A percentile compares a stretch with the other conserved stretches of the same genome.
Conservation (phyloP, 2,797 vertebrate genomes). For the Protonibea diacanthus region DNA sequence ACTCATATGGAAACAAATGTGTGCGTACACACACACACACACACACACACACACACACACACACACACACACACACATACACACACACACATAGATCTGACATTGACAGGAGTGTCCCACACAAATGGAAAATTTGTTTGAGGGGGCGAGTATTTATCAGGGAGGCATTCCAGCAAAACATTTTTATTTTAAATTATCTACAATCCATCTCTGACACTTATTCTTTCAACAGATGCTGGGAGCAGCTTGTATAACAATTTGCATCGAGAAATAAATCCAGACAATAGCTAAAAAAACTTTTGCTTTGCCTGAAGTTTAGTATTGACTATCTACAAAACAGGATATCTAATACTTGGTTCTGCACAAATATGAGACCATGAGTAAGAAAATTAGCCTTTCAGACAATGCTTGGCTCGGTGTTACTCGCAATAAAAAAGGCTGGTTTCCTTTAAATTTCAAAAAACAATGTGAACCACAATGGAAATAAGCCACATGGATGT, state of each 20-base stretch:
- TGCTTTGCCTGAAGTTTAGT: not conserved
- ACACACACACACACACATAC: too few relatives aligned
- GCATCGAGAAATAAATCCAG: conserved; percentile 43
- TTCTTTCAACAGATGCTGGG: conserved; percentile 65
- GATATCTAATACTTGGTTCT: not conserved
- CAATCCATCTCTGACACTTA: conserved; percentile 53
- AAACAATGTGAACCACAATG: conserved; percentile 33
- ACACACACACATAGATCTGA: conserved; percentile 41
- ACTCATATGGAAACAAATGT: conserved; percentile 34
- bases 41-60: conserved; percentile 51
- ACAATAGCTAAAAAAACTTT: conserved; percentile 40
- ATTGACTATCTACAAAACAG: conserved; percentile 1
- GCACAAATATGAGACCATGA: not conserved
- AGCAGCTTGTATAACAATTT: conserved; percentile 55
- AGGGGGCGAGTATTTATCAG: conserved; percentile 46
- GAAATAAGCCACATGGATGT: not conserved
- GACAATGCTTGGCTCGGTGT: conserved; percentile 22
- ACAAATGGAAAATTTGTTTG: conserved; percentile 54
- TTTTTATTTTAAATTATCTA: conserved; percentile 56
- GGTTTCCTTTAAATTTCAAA: conserved; percentile 5
- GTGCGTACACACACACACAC: conserved; percentile 25
- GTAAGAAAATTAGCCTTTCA: conserved; percentile 6
- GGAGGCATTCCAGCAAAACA: conserved; percentile 52
- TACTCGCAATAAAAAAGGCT: conserved; percentile 1
- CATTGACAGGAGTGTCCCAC: conserved; percentile 45